Evolutionary conservation across 2,797 vertebrate genomes (phyloP).

Genomic region (Otus scops): DNA sequence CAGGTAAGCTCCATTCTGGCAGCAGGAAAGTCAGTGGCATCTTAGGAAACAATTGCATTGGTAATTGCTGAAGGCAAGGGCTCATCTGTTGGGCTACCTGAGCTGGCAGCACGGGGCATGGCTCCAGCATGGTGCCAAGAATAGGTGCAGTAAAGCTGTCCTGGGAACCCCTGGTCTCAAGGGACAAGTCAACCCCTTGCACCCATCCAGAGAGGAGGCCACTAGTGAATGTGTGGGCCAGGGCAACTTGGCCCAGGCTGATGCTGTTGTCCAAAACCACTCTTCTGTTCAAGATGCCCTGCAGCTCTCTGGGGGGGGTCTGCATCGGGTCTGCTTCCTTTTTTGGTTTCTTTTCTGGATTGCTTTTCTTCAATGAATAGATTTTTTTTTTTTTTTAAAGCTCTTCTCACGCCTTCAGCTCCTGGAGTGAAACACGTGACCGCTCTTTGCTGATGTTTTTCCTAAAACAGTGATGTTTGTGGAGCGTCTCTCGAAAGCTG

Average conservation of each 20-base stretch:
- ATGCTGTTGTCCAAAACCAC: background rate
- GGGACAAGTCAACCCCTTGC: background rate
- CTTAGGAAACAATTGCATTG: background rate
- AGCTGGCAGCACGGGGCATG: background rate
- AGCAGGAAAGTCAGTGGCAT: background rate
- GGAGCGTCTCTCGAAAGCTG: background rate
- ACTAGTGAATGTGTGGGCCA: background rate
- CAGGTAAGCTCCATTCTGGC: rapidly evolving
- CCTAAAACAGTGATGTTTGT: constrained; percentile 62
- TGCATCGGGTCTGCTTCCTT: constrained; percentile 5
- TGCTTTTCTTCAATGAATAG: constrained; percentile 55
- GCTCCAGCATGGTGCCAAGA: background rate
- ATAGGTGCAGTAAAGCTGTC: background rate
- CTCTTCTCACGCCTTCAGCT: constrained; percentile 41
- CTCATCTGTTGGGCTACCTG: background rate
- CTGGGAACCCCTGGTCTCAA: background rate
- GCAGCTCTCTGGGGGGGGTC: background rate
- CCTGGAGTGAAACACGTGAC: constrained; percentile 26
- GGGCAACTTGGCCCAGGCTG: background rate
- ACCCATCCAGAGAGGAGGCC: background rate
- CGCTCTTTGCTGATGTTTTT: constrained; percentile 1
- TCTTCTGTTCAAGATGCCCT: background rate
- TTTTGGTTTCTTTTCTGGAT: constrained; percentile 55
- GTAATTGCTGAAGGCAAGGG: background rate
- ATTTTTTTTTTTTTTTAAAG: background rate